Conservation (phyloP, 2,888 invertebrate genomes). For the Notodonta ziczac region DNA sequence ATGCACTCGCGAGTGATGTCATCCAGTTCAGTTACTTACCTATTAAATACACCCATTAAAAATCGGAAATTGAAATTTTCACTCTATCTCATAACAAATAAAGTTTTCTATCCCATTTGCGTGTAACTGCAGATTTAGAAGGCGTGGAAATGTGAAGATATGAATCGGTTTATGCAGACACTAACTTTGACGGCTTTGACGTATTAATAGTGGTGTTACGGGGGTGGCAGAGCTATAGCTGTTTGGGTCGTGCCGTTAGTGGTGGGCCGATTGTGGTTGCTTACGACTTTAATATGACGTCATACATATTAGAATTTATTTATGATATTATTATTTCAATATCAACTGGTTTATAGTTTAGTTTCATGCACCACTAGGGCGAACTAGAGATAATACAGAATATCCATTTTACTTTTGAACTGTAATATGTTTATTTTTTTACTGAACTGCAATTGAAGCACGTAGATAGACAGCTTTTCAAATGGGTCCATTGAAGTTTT, state of each 20-base stretch:
- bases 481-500: no score
- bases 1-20: constrained; percentile 51
- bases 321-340: constrained; percentile 10
- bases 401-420: no score
- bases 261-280: constrained; percentile 28
- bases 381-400: no score
- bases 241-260: constrained; percentile 40
- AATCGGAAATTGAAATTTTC: constrained; percentile 11
- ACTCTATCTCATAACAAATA: constrained; percentile 4
- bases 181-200: constrained; percentile 41
- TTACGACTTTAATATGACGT: constrained; percentile 32
- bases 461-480: no score
- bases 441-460: no score
- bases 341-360: constrained; percentile 3
- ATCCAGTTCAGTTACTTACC: constrained; percentile 22
- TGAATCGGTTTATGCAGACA: constrained; percentile 38
- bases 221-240: constrained; percentile 44
- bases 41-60: constrained; percentile 11
- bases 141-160: constrained; percentile 20
- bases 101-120: constrained; percentile 20
- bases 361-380: no score
- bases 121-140: constrained; percentile 7
- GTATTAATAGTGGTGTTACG: constrained; percentile 38
- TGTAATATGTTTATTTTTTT: no score
- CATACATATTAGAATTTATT: no score